phyloP scores from a whole-genome alignment of 30 jellyfish, hydroid and myxozoan genomes.

The Nemopilema nomurai region DNA sequence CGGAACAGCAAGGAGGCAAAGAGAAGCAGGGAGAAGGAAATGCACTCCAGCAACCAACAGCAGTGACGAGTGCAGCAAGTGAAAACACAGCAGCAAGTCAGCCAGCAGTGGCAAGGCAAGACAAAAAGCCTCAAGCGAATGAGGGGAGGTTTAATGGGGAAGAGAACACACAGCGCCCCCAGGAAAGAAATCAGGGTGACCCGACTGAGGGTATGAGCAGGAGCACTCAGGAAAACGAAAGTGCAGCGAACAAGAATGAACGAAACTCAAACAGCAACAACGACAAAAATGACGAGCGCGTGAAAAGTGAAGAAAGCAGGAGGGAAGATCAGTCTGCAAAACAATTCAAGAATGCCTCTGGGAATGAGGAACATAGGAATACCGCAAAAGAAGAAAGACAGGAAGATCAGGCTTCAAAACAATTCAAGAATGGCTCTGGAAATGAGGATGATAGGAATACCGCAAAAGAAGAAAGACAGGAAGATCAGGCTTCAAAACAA shows the following conservation, averaged over 20 bases:
- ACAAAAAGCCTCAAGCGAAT: background rate
- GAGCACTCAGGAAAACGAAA: background rate
- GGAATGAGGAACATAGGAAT: background rate
- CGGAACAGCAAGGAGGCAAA: constrained; percentile 3
- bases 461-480: background rate
- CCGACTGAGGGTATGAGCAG: background rate
- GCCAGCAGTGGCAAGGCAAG: background rate
- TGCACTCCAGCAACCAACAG: background rate
- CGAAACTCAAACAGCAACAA: background rate
- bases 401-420: background rate
- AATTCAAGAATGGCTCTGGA: background rate
- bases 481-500: no score
- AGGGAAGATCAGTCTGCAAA: background rate
- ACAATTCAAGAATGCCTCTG: no score
- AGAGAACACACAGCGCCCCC: background rate
- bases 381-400: background rate
- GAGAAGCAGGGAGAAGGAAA: background rate
- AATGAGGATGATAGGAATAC: background rate
- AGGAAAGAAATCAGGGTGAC: background rate
- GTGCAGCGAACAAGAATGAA: background rate
- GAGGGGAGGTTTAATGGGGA: background rate
- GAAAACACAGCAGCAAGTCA: background rate
- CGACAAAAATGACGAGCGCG: background rate
- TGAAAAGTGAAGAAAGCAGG: background rate
- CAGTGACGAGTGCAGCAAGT: background rate